phyloP scores from a whole-genome alignment of 2,113 vertebrate genomes.

The Rhombomys opimus region DNA sequence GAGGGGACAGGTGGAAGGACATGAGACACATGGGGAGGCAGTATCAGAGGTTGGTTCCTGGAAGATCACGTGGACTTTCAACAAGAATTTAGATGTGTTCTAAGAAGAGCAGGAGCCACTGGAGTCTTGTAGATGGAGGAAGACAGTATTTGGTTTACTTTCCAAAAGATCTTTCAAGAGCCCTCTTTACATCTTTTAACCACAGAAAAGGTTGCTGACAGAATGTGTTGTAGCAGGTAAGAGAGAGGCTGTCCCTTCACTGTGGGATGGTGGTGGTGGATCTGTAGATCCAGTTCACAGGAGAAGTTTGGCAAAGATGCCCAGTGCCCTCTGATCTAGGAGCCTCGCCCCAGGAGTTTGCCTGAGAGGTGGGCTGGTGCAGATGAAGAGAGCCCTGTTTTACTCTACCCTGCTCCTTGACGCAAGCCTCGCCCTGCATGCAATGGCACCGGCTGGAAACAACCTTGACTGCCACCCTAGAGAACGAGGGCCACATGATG shows the following conservation, averaged over 20 bases:
- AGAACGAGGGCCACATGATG: neutral
- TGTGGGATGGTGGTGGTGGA: neutral
- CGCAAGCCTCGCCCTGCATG: neutral
- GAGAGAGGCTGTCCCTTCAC: neutral
- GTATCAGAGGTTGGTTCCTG: neutral
- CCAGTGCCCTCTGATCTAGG: neutral
- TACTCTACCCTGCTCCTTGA: neutral
- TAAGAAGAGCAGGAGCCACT: neutral
- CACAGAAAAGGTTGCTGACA: neutral
- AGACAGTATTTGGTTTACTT: constrained; percentile 35
- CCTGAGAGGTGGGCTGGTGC: neutral
- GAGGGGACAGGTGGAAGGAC: no score
- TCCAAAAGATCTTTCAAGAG: constrained; percentile 18
- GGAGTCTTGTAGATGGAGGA: neutral
- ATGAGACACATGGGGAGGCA: neutral
- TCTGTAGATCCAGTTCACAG: neutral
- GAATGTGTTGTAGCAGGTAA: neutral
- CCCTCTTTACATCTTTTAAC: neutral
- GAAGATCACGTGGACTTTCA: neutral
- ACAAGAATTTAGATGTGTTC: neutral
- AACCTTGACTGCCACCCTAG: neutral
- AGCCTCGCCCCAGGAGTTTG: neutral
- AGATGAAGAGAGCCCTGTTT: neutral
- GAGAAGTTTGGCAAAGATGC: neutral
- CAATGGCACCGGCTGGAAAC: neutral